Evolutionary conservation across 2,113 vertebrate genomes (phyloP), one percentile per base, ranked within the genome.

Genomic region (Ceyx cyanopectus): DNA sequence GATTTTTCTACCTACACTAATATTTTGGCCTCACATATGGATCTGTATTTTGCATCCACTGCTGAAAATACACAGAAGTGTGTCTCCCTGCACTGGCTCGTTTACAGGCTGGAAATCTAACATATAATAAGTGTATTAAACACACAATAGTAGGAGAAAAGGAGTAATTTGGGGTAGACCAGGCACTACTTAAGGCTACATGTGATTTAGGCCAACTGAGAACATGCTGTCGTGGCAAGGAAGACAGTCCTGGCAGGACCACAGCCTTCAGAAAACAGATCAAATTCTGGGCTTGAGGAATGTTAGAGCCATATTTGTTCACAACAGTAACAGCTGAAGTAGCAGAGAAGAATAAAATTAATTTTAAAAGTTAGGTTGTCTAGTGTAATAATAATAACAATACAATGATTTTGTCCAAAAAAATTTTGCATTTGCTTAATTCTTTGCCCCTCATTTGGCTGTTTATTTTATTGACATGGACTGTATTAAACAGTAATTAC

Each of bases 231-330:
- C 66, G 23, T 6, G 5, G 22, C 56, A 61, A 62, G 27, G 48
- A 74, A 10, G 12, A 32, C 51, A 63, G 14, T 40, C 43, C 84
- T 6, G 3, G 68, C 20, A 82, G 41, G 32, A 87, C 34, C 37
- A 78, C 43, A 87, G 74, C 29, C 50, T 74, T 87, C n/a, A 80
- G 27, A 80, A 46, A 89, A 45, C 22, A 51, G 24, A 78, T 78
- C 2, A 69, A 87, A 89, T 51, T 76, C 60, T 73, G 87, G 34
- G 22, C 46, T 21, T 70, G 12, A 70, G 10, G 3, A 85, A 66
- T 26, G 10, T 32, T 40, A 83, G 9, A 61, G 21, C 12, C 16
- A 3, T 58, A 37, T 76, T 53, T 65, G 32, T 53, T 69, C 13
- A 70, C 16, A 18, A 37, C 82, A 66, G 27, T 65, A 29, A 17